Conservation (phyloP, 2,113 vertebrate species). For the Tychaedon coryphoeus region DNA sequence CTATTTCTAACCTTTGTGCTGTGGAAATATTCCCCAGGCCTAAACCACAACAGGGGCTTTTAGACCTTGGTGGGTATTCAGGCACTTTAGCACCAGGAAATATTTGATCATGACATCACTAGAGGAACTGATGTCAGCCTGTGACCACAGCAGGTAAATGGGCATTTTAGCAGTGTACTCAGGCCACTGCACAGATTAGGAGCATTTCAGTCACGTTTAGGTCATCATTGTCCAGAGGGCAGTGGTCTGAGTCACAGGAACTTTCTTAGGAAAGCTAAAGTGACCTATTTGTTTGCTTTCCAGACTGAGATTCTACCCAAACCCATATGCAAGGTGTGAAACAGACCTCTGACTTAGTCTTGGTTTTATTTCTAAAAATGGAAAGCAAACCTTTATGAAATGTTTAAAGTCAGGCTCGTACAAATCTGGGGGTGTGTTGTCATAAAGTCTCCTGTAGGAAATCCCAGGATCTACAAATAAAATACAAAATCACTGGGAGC, state of each 20-base stretch:
- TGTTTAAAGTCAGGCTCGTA: neutral
- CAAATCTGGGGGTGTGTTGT: neutral
- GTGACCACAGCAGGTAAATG: neutral
- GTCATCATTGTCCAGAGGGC: constrained; percentile 4
- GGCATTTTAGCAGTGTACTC: neutral
- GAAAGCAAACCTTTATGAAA: neutral
- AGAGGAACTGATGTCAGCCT: neutral
- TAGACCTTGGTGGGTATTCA: neutral
- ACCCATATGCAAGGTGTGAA: rapidly evolving
- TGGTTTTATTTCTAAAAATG: neutral
- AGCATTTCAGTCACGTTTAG: constrained; percentile 7
- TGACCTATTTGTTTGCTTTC: neutral
- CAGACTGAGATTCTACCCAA: neutral
- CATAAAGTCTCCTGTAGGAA: neutral
- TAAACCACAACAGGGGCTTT: neutral
- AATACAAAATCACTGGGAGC: neutral
- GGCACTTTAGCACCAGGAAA: neutral
- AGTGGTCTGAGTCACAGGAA: constrained; percentile 47
- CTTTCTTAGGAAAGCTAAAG: neutral
- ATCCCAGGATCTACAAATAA: neutral
- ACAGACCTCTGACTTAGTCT: neutral
- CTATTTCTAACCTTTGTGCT: neutral
- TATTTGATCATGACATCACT: neutral
- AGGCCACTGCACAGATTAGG: neutral
- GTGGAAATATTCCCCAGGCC: neutral